Evolutionary conservation across 2,888 invertebrate genomes (phyloP), one percentile per base, ranked within the genome.

Genomic region (Drosophila kokeensis): DNA sequence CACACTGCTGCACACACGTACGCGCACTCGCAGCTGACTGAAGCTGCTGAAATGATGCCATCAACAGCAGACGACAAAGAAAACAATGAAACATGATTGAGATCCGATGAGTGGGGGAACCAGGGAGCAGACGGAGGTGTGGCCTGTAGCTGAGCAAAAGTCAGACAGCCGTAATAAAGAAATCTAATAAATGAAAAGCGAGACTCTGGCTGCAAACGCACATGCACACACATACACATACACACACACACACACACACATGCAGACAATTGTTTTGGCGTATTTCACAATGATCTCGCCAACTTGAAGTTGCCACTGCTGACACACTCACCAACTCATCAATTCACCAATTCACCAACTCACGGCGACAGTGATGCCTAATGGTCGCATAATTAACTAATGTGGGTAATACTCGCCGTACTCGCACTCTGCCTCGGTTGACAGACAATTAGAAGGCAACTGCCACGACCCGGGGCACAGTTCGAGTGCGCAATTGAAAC

Each of bases 31-130:
- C 64, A 82, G 73, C 71, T 68, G 70, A 58, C 54, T 69, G 79
- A 78, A 77, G 78, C 76, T 89, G 91, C 88, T 90, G 90, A 90
- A 89, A 87, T 90, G 88, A 87, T 90, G 90, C 88, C 88, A 88
- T 88, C 90, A 88, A 89, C 88, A 76, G 71, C 73, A 73, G 76
- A 79, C 73, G 70, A 89, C 74, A 21, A 29, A 34, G 38, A 52
- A 54, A 68, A 79, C 69, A 83, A 67, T 77, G 45, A 42, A 73
- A 50, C 52, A 53, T 50, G 68, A 58, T 64, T 65, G 60, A 62
- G 64, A 69, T 61, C 32, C 63, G 66, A 40, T 69, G 59, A 67
- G 57, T 49, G 34, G 48, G 73, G 29, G 61, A 38, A 52, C 45
- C 40, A 40, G 13, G 24, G 50, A 57, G 57, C n/a, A 21, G 66